Conservation (phyloP, 2,888 invertebrate genomes). For the Listrodromus nycthemerus region DNA sequence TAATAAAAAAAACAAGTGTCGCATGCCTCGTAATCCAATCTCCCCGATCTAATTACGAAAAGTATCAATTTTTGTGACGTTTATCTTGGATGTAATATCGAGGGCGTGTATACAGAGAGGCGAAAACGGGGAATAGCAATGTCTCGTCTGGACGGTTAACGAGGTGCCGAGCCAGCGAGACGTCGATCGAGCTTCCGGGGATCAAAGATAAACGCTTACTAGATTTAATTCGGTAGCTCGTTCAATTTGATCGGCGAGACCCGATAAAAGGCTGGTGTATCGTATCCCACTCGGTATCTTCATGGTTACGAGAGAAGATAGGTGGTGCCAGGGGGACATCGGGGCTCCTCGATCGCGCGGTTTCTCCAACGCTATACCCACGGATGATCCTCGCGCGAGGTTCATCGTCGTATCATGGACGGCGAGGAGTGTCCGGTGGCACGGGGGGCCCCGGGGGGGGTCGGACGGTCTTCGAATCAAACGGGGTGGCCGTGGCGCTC, state of each 20-base stretch:
- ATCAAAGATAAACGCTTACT: constrained; percentile 39
- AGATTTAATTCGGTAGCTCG: constrained; percentile 80
- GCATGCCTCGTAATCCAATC: background rate
- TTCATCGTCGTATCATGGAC: background rate
- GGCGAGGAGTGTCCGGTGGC: constrained; percentile 41
- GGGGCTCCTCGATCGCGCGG: constrained; percentile 5
- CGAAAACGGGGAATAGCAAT: background rate
- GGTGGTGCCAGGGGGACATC: constrained; percentile 31
- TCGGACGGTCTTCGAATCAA: constrained; percentile 37
- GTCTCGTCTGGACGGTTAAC: constrained; percentile 70
- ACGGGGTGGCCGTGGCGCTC: constrained; percentile 76
- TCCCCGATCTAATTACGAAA: background rate
- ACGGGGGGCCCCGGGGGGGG: background rate
- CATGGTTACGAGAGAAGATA: constrained; percentile 11
- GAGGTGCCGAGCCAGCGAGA: constrained; percentile 20
- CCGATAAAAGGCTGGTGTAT: constrained; percentile 71
- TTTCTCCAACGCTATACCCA: constrained; percentile 23
- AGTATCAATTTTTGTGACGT: background rate
- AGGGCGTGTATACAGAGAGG: background rate
- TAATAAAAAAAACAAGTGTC: background rate
- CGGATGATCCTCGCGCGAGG: background rate
- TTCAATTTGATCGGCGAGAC: constrained; percentile 77
- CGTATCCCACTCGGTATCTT: background rate
- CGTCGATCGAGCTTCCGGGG: constrained; percentile 4
- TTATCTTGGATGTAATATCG: background rate